These are phyloP conservation scores for Pristionchus entomophagus DNA, from an alignment of 2,888 invertebrate species.

Conservation along the genomic window DNA sequence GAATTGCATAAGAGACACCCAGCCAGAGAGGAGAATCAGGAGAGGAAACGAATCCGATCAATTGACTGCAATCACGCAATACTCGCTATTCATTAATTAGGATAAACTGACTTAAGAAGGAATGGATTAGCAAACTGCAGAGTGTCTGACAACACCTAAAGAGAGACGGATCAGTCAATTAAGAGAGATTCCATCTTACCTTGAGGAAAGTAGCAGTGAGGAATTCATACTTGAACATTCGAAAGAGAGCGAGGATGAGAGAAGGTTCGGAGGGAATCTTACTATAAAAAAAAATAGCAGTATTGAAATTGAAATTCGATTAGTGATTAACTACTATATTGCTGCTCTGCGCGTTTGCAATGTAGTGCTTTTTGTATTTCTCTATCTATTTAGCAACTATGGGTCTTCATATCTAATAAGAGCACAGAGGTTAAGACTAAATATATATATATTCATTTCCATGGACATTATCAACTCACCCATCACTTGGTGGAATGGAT, in stretches of 20 bases:
- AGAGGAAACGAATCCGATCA: constrained; percentile 76
- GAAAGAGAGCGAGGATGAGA: constrained; percentile 87
- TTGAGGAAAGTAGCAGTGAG: constrained; percentile 83
- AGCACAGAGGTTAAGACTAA: background rate
- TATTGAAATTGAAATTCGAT: background rate
- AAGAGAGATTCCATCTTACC: background rate
- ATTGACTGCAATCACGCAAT: constrained; percentile 71
- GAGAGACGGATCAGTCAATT: background rate
- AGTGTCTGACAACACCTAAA: constrained; percentile 64
- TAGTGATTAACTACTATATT: too few relatives aligned
- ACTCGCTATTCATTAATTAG: too few relatives aligned
- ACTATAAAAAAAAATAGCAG: background rate
- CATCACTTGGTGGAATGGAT: background rate
- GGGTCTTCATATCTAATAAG: too few relatives aligned
- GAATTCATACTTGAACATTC: constrained; percentile 90
- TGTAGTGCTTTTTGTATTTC: too few relatives aligned
- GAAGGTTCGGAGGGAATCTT: constrained; percentile 82
- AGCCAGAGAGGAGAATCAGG: constrained; percentile 68
- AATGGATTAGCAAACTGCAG: constrained; percentile 92
- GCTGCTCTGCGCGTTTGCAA: too few relatives aligned
- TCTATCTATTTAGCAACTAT: too few relatives aligned
- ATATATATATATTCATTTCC: background rate
- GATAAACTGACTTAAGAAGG: constrained; percentile 84
- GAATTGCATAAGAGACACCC: constrained; percentile 69
- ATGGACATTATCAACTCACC: constrained; percentile 9